Evolutionary conservation across 2,888 invertebrate genomes (phyloP), one percentile per base, ranked within the genome.

Genomic region (Anaspis maculata): DNA sequence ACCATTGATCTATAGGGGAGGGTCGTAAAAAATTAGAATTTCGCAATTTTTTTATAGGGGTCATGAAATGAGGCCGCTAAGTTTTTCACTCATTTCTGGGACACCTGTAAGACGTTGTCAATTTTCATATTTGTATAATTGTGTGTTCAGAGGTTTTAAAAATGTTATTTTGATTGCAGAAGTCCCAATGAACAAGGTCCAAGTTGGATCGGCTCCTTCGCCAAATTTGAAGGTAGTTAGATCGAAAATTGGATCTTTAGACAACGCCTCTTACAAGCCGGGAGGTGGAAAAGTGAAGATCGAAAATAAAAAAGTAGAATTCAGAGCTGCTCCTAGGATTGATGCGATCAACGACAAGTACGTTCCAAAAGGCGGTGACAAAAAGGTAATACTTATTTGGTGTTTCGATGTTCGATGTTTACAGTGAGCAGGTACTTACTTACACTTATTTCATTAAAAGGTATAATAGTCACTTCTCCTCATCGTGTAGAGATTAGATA

Each of bases 331-430:
- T 33, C 82, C 92, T 3, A 85, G 84, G 66, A 86, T 95, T 58
- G 88, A 89, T 31, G 90, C 92, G 30, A 85, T 90, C 64, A 94
- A 92, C 59, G 90, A 95, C 37, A 76, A 77, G 42, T 92, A 95
- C 54, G 70, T 72, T 39, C 87, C 94, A 1, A 83, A 83, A 53
- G 89, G 91, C 45, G 90, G 94, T 22, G 84, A 89, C 48, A 89
- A 89, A 62, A 92, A 94, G 83, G 90, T 89, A 69, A 51, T 42
- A 19, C n/a, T n/a, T n/a, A 19, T 9, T 9, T 19, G 6, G 19
- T 6, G 19, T 19, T 19, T 19, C 19, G 19, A n/a, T n/a, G n/a
- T n/a, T n/a, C n/a, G n/a, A n/a, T n/a, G n/a, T n/a, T n/a, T n/a
- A n/a, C n/a, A n/a, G n/a, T n/a, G n/a, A n/a, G n/a, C n/a, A n/a